A percentile compares a stretch with the other conserved stretches of the same genome.
These are phyloP conservation scores for Mycalesis mineus DNA, from an alignment of 2,888 invertebrate genomes.

Conservation along the genomic window DNA sequence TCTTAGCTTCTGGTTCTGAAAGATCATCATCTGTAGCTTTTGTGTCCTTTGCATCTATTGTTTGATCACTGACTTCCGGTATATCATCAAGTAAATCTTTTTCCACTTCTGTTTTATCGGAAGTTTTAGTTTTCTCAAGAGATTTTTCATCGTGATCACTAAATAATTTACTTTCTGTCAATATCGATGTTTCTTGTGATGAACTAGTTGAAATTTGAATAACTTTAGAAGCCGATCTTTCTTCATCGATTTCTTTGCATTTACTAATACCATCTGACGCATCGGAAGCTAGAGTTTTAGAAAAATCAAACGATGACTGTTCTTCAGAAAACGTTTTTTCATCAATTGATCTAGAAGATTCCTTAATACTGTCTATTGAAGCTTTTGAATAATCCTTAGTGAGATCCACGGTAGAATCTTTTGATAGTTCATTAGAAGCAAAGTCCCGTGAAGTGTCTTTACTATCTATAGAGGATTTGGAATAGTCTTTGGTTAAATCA, in stretches of 20 bases:
- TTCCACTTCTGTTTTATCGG: slow-evolving; percentile 46
- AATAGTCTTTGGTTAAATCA: slow-evolving; percentile 70
- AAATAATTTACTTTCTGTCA: slow-evolving; percentile 64
- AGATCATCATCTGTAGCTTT: slow-evolving; percentile 49
- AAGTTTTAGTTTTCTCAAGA: slow-evolving; percentile 44
- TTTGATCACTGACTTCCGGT: slow-evolving; percentile 42
- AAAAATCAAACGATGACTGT: slow-evolving; percentile 69
- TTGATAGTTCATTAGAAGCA: slow-evolving; percentile 70
- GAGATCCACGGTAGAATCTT: slow-evolving; percentile 71
- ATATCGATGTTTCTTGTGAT: slow-evolving; percentile 64
- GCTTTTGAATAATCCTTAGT: slow-evolving; percentile 68
- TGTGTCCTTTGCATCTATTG: slow-evolving; percentile 45
- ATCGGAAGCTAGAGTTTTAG: slow-evolving; percentile 73
- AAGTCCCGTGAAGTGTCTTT: slow-evolving; percentile 73
- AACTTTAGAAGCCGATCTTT: slow-evolving; percentile 56
- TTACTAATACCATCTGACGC: slow-evolving; percentile 62
- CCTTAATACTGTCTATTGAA: slow-evolving; percentile 70
- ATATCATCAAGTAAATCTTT: slow-evolving; percentile 43
- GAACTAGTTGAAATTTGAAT: slow-evolving; percentile 56
- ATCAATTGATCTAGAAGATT: slow-evolving; percentile 67
- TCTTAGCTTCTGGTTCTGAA: slow-evolving; percentile 34
- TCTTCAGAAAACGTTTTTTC: slow-evolving; percentile 73
- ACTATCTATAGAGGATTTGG: slow-evolving; percentile 72
- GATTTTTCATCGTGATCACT: slow-evolving; percentile 63
- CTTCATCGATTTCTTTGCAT: slow-evolving; percentile 64